phyloP scores from a whole-genome alignment of 2,797 vertebrate species.

The Chanos chanos region DNA sequence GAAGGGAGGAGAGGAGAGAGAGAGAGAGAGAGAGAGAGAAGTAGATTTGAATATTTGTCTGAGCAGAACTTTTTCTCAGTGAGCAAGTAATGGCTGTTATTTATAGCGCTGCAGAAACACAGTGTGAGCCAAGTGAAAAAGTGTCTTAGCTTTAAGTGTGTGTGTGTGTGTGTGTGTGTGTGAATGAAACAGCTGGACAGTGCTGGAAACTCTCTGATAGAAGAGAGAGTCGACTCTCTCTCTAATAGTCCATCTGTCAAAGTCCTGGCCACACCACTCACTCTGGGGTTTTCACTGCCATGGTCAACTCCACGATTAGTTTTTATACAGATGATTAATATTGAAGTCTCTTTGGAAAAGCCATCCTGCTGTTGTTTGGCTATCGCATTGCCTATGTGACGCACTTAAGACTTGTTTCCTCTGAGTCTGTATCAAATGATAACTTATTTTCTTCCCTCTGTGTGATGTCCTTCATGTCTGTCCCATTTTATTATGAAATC shows the following conservation, averaged over 20 bases:
- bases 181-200: constrained; percentile 65
- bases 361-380: constrained; percentile 61
- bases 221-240: constrained; percentile 38
- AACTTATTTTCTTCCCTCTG: constrained; percentile 40
- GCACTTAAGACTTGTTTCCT: constrained; percentile 63
- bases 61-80: constrained; percentile 44
- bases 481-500: no score
- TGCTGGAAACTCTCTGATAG: constrained; percentile 51
- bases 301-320: constrained; percentile 38
- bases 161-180: constrained; percentile 30
- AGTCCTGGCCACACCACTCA: constrained; percentile 9
- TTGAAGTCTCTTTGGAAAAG: constrained; percentile 65
- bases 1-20: constrained; percentile 1
- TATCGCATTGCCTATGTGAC: constrained; percentile 39
- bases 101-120: constrained; percentile 52
- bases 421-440: constrained; percentile 62
- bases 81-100: constrained; percentile 51
- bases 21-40: not conserved
- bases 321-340: constrained; percentile 63
- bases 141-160: constrained; percentile 48
- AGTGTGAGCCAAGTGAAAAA: constrained; percentile 48
- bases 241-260: constrained; percentile 25
- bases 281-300: constrained; percentile 33
- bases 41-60: constrained; percentile 49
- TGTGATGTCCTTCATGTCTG: no score